Base-by-base conservation (phyloP, 2,888 invertebrate genomes). In the Heliconius aoede region DNA sequence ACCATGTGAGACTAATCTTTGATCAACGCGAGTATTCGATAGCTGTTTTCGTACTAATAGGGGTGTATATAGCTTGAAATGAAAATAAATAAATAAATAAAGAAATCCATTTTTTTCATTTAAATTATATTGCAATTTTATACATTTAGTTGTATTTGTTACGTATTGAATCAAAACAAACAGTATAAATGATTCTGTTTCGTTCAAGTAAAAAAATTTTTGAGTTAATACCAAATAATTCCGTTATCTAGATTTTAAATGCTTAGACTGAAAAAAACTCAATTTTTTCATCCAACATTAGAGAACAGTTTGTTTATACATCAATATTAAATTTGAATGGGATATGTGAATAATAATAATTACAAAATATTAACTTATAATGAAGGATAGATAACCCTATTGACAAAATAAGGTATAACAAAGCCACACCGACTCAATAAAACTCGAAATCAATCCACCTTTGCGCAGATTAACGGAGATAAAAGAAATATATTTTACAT, bases 1-100 rank as follows among this genome's bases (percentile, higher is more conserved):
- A 60, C 60, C 76, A 76, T 76, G 76, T 72, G 76, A 67, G 67
- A 76, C 60, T 76, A 76, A 76, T 76, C 72, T 58, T 72, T 76
- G 76, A 76, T 72, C 76, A 76, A 72, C 58, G 65, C 64, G 58
- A 72, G 24, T 60, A 72, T 72, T 55, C 36, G 71, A 62, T 46
- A 74, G 68, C 32, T 55, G 71, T 61, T 62, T 75, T 64, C 26
- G 32, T 26, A 36, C n/a, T 62, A 36, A 64, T 36, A 64, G 71
- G 69, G 75, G n/a, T 62, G 62, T n/a, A 40, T n/a, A 5, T 36
- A 24, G 1, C 64, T 13, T 4, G 2, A 46, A n/a, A n/a, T n/a
- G n/a, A n/a, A n/a, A n/a, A n/a, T n/a, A n/a, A n/a, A n/a, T n/a
- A n/a, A n/a, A n/a, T n/a, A n/a, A n/a, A n/a, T n/a, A n/a, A n/a